Evolutionary conservation across 2,888 invertebrate species (phyloP), one percentile per base, ranked within the genome.

Genomic region (Scaptomyza caliginosa): DNA sequence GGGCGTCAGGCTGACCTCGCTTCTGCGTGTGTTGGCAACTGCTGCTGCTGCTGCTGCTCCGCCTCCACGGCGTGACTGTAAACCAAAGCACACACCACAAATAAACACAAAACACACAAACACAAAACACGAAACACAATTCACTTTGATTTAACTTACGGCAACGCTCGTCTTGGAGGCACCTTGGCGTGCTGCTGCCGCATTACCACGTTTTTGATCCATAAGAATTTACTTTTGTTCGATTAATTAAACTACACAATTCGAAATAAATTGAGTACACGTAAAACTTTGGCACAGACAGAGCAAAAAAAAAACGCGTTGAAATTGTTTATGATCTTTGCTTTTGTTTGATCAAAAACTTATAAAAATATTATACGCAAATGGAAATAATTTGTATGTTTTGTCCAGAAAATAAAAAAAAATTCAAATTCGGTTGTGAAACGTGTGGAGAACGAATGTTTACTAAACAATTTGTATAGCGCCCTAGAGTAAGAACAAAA

Each of bases 1-100:
- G 40, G 89, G 88, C 3, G 90, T 88, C 23, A 90, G 72, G 67
- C 90, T 90, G 10, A 87, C 69, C 59, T 89, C 86, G 60, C 90
- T 90, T 62, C 86, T 90, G 67, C 79, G 83, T 23, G 6, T 39
- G 11, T 39, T 38, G 7, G 30, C 38, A 11, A 48, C 28, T 6
- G 49, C 38, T 5, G 46, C 30, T n/a, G n/a, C n/a, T n/a, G n/a
- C n/a, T n/a, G n/a, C n/a, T n/a, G n/a, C n/a, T n/a, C n/a, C n/a
- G n/a, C n/a, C n/a, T 7, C 26, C 45, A 11, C 78, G 74, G 34
- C 82, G 74, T 60, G 85, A 77, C 82, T 82, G 45, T 21, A 57
- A 60, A 46, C 56, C 42, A 45, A 24, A 63, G 17, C 42, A 43
- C n/a, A 21, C 42, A 43, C n/a, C 39, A 24, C 30, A n/a, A n/a